These are phyloP conservation scores for Acrobasis repandana DNA, from an alignment of 2,888 invertebrate species.

Conservation along the genomic window DNA sequence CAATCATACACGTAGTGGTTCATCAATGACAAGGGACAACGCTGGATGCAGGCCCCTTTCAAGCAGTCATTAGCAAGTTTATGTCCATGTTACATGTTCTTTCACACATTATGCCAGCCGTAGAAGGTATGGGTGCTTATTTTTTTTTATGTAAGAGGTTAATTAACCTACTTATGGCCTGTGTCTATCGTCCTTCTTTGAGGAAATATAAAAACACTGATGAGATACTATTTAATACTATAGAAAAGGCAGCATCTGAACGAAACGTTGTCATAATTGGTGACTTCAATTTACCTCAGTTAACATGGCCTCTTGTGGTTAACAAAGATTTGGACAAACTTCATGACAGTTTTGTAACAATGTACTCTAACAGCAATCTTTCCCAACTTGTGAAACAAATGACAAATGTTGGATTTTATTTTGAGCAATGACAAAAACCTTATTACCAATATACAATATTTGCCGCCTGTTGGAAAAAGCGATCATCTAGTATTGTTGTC, in stretches of 20 bases:
- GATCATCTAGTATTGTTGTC: neutral
- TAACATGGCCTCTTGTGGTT: neutral
- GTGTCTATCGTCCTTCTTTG: neutral
- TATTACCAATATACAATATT: neutral
- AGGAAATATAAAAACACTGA: neutral
- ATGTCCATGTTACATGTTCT: too few relatives aligned
- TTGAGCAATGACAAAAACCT: neutral
- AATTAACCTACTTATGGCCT: neutral
- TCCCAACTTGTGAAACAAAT: conserved; percentile 2
- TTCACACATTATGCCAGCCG: too few relatives aligned
- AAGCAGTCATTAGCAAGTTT: too few relatives aligned
- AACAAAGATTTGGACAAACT: neutral
- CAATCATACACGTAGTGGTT: too few relatives aligned
- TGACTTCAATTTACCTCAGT: neutral
- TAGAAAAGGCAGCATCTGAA: too few relatives aligned
- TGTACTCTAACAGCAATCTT: neutral
- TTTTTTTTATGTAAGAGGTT: too few relatives aligned
- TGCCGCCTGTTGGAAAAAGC: neutral
- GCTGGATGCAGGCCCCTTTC: too few relatives aligned
- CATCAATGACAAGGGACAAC: too few relatives aligned
- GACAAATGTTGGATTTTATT: conserved; percentile 1
- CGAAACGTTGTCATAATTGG: neutral
- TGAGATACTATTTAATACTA: neutral
- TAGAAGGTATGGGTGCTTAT: too few relatives aligned
- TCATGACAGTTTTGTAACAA: conserved; percentile 3